Conservation (phyloP, 2,797 vertebrate genomes). For the Manis javanica region DNA sequence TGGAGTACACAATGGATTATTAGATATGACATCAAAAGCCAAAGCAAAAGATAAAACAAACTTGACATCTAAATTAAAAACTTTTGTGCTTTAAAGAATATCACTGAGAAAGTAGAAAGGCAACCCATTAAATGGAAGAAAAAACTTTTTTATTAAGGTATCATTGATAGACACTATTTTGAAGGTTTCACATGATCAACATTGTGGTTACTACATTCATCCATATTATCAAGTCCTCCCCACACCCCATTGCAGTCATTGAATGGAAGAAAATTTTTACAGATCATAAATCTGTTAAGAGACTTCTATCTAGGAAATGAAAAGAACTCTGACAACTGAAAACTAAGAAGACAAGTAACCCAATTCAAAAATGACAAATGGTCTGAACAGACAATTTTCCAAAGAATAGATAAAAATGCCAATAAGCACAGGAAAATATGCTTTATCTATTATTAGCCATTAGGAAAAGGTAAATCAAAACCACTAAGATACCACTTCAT, state of each 20-base stretch:
- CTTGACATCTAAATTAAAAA: background rate
- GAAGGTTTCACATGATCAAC: too few relatives aligned
- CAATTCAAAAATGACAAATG: background rate
- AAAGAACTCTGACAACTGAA: background rate
- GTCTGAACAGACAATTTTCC: background rate
- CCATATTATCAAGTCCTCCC: too few relatives aligned
- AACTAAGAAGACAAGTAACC: background rate
- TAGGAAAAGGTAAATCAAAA: background rate
- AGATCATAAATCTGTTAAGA: background rate
- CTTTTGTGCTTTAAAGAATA: background rate
- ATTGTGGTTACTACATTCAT: too few relatives aligned
- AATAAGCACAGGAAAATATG: background rate
- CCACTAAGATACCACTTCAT: background rate
- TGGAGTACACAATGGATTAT: background rate
- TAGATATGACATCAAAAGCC: background rate
- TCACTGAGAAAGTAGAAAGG: background rate
- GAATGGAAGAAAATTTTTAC: background rate
- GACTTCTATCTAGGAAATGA: background rate
- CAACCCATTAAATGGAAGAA: background rate
- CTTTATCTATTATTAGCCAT: background rate
- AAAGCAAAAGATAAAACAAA: background rate
- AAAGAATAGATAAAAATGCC: background rate
- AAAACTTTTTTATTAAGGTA: too few relatives aligned
- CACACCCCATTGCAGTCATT: too few relatives aligned
- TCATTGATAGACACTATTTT: too few relatives aligned